Evolutionary conservation across 2,888 invertebrate genomes (phyloP), one percentile per base, ranked within the genome.

Genomic region (Dolichomitus sp.): DNA sequence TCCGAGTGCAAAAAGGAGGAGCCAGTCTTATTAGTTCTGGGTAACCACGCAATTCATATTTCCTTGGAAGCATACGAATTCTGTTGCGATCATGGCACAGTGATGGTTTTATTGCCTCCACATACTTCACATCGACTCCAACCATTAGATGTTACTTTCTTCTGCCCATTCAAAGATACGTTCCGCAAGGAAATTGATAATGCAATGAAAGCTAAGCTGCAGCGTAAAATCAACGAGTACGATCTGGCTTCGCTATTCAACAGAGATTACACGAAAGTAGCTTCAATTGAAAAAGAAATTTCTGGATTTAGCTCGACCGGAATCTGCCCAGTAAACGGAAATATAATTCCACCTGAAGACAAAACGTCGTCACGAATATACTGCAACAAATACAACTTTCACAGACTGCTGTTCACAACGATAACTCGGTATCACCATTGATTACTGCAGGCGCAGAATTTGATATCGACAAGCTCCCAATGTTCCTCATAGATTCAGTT

Each of bases 61-160:
- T 40, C 23, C 12, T 19, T 63, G 23, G 40, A 5, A 19, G 63
- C 63, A 11, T 42, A 40, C 9, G 42, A 42, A 17, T 85, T 75
- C 65, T 85, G 86, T 57, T 30, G 61, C 17, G 54, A 54, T 7
- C 77, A 86, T 52, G 65, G 84, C 57, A 88, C 88, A 37, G 59
- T 75, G 12, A 57, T 89, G 33, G 12, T 88, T 4, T 84, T 84
- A 12, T 33, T 88, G 19, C 88, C 88, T 0, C 88, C 88, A 6
- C 88, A 88, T 59, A 81, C 84, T 6, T 83, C 86, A n/a, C 87
- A 88, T 52, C 70, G 61, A 11, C 30, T 85, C 7, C 88, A 88
- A 57, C 87, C 87, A 0, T 42, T 88, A 11, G 88, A 89, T 54
- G 76, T 87, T 2, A 48, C 83, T 2, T 84, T 88, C 74, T 88